Evolutionary conservation across 1,140 invertebrate genomes (phyloP), one percentile per base, ranked within the genome.

Genomic region (Lanistes nyassanus): DNA sequence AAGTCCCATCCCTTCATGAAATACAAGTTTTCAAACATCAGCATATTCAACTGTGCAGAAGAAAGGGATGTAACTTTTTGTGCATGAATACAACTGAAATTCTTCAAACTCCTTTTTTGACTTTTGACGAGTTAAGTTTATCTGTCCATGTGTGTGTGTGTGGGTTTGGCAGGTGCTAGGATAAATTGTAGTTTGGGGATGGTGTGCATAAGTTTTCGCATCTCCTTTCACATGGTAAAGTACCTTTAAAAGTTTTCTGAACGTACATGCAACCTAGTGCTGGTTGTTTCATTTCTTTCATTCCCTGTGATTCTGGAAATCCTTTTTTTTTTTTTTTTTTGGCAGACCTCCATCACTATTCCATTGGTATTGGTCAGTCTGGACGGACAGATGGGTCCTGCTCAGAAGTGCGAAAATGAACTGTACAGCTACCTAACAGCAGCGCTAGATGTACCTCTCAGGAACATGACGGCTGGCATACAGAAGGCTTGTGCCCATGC

Each of bases 301-400:
- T 26, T 60, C 23, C 0, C 23, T 60, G 11, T 60, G 11, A 9
- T 60, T 60, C 58, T 11, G 11, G 11, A 19, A 19, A 29, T 60
- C 9, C 6, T 31, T 67, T 69, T 26, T 39, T 9, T 42, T 1
- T 31, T 65, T 19, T 65, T 55, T 31, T 31, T 9, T 55, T 68
- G 31, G 31, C 70, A 76, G 74, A 65, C 72, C 34, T 53, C 37
- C 53, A 76, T 76, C 31, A 26, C 39, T 19, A 76, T 76, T 36
- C 75, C 75, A 23, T 60, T 79, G 42, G 68, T 66, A 21, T 72
- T 79, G 34, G 36, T 79, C 31, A 76, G 65, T 60, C 34, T 79
- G 31, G 7, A 58, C 6, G 51, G 60, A 34, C 39, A 65, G 36
- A 39, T 64, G 6, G 29, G 11, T n/a, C 74, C 75, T 36, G 70